A percentile compares a stretch with the other conserved stretches of the same genome.
These are phyloP conservation scores for Actinia equina DNA, from an alignment of 64 coral and sea anemone genomes.

Conservation along the genomic window DNA sequence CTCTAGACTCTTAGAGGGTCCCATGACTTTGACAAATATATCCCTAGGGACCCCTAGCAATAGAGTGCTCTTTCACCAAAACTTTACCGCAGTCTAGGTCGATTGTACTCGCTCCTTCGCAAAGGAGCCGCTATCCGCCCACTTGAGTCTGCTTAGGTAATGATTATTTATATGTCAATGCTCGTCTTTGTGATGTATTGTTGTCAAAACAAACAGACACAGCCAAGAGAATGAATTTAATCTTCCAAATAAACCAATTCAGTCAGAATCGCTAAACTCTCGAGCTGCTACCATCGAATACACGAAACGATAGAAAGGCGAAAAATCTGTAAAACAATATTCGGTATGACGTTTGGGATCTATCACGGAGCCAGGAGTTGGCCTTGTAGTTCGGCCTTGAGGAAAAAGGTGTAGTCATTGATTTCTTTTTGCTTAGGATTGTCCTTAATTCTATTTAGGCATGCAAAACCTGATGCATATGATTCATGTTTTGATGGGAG, in stretches of 20 bases:
- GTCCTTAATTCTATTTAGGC: too few relatives aligned
- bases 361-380: slow-evolving; percentile 27
- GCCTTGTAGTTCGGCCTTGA: slow-evolving; percentile 33
- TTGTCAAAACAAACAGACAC: slow-evolving; percentile 10
- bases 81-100: neutral
- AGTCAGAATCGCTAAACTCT: neutral
- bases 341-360: slow-evolving; percentile 8
- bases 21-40: neutral
- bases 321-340: neutral
- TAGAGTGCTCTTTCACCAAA: neutral
- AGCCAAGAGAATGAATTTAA: neutral
- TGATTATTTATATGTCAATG: neutral
- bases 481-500: neutral
- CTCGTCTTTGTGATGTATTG: neutral
- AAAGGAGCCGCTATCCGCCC: neutral
- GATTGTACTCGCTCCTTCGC: neutral
- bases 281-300: neutral
- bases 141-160: neutral
- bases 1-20: neutral
- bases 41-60: neutral
- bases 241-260: neutral
- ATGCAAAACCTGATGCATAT: neutral
- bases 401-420: slow-evolving; percentile 28
- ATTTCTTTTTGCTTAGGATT: neutral
- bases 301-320: neutral